Evolutionary conservation across 2,113 vertebrate genomes (phyloP), one percentile per base, ranked within the genome.

Genomic region (Lepus americanus): DNA sequence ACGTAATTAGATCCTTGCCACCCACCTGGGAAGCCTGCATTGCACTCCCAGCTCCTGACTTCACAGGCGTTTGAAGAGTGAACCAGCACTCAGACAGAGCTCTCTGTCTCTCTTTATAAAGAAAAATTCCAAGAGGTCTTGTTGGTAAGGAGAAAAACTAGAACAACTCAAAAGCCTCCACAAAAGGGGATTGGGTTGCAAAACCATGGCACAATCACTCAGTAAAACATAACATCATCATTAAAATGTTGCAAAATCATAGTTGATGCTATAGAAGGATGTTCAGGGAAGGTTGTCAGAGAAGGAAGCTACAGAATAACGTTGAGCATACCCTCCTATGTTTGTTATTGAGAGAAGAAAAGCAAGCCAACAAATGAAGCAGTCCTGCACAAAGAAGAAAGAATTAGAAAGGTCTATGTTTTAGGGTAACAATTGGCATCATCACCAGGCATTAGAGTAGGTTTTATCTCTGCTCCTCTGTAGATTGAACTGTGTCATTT

Each of bases 281-380:
- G 29, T 86, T 61, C 63, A 69, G 5, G 10, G 55, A 85, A 55
- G 6, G n/a, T 72, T 79, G 67, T 85, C 39, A 79, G 74, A 86
- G 90, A 55, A 94, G 33, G 39, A 88, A 84, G 27, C 81, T 80
- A 44, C 64, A 31, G 86, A 91, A 87, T 69, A 78, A 67, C 39
- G 49, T 19, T 13, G 53, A 87, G 39, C 23, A 8, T 29, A n/a
- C 22, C 70, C 17, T 27, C 17, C 31, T 78, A 16, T 89, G 51
- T 77, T 79, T 89, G 76, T 31, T 79, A 44, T 69, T 63, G 51
- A 86, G 53, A 90, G 31, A 90, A 33, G 69, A 84, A 96, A 88
- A 91, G 23, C 33, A 92, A 64, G 39, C n/a, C 70, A 86, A 29
- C 78, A 86, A 77, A 59, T 19, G 39, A 80, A 80, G 90, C 11